Evolutionary conservation across 2,113 vertebrate genomes (phyloP).

Genomic region (Lanius collurio): DNA sequence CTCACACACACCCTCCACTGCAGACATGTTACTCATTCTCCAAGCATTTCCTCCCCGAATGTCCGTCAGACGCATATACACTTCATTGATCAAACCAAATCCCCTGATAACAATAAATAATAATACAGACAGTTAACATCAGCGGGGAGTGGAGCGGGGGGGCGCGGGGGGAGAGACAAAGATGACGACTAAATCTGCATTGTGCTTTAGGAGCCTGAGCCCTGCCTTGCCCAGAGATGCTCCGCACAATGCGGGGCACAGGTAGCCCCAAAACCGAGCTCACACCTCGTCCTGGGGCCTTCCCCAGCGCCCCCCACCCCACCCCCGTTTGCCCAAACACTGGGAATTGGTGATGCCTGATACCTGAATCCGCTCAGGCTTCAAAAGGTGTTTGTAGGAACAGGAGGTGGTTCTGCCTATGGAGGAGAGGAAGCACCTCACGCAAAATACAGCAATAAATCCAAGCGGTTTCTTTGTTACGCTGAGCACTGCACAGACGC

Average conservation of each 20-base stretch:
- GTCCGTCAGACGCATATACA: slow-evolving; percentile 45
- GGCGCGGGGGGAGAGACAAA: neutral
- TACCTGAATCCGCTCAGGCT: neutral
- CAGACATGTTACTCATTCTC: slow-evolving; percentile 64
- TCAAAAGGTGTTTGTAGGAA: neutral
- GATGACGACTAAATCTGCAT: slow-evolving; percentile 53
- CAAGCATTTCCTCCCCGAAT: slow-evolving; percentile 49
- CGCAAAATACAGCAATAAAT: neutral
- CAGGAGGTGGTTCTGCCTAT: neutral
- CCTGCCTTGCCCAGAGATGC: neutral
- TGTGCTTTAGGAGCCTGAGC: neutral
- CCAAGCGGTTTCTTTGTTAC: neutral
- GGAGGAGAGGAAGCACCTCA: neutral
- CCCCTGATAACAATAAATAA: slow-evolving; percentile 58
- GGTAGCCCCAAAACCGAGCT: neutral
- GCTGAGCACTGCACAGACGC: neutral
- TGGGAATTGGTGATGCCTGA: neutral
- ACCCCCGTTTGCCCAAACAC: fast-evolving
- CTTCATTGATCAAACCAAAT: slow-evolving; percentile 59
- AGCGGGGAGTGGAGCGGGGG: neutral
- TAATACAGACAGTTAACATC: slow-evolving; percentile 49
- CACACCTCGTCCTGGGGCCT: neutral
- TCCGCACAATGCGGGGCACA: neutral
- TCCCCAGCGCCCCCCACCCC: neutral
- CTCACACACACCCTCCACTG: slow-evolving; percentile 39